Conservation (phyloP, 2,113 vertebrate genomes). For the Sterrhoptilus dennistouni region DNA sequence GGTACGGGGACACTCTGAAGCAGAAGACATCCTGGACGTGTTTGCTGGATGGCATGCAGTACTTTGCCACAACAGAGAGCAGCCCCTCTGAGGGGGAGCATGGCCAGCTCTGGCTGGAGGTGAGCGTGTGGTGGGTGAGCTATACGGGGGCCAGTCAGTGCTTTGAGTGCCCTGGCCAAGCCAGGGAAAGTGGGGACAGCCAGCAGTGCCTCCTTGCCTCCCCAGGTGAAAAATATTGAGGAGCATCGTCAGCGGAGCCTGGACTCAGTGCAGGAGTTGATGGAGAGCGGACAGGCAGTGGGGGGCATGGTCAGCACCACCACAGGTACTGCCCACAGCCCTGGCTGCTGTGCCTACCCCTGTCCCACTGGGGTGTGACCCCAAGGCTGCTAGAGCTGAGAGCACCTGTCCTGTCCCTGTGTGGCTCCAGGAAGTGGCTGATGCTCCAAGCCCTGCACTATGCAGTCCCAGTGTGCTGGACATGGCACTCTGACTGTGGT, state of each 20-base stretch:
- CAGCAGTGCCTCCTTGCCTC: not conserved
- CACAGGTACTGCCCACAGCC: conserved; percentile 79
- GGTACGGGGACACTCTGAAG: conserved; percentile 94
- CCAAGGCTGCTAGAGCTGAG: not conserved
- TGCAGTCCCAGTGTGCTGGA: accelerated
- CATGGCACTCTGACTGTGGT: not conserved
- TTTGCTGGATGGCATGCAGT: conserved; percentile 96
- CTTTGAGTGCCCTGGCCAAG: not conserved
- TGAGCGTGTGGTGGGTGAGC: not conserved
- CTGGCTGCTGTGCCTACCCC: not conserved
- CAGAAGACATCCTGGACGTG: conserved; percentile 98
- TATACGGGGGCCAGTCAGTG: accelerated
- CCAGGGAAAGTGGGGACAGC: not conserved
- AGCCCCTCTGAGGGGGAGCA: conserved; percentile 88
- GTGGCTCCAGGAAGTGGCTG: not conserved
- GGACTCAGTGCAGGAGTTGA: conserved; percentile 95
- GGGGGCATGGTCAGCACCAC: conserved; percentile 98
- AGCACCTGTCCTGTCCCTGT: accelerated
- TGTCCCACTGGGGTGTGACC: accelerated
- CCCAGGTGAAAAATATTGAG: conserved; percentile 96
- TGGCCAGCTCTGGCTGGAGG: conserved; percentile 94
- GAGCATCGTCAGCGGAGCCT: conserved; percentile 91
- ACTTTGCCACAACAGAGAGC: conserved; percentile 96
- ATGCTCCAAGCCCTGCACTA: not conserved
- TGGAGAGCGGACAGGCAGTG: conserved; percentile 97